Base-by-base conservation (phyloP, 2,888 invertebrate species). In the Cantharis lateralis region DNA sequence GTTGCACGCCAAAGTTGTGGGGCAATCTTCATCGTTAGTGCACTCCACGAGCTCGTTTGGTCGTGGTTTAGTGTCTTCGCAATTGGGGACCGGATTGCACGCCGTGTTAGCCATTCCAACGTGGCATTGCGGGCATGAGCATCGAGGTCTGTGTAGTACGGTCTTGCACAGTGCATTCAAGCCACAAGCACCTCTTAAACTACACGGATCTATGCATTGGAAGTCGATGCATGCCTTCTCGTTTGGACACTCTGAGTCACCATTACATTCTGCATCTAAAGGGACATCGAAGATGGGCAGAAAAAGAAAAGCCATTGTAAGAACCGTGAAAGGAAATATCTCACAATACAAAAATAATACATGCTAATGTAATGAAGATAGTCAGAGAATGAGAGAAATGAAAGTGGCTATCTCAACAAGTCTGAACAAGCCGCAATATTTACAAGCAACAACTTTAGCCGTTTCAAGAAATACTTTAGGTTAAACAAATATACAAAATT, bases 221-320 rank as follows among this genome's bases (percentile, higher is more conserved):
- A 94, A 93, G 90, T 95, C 95, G 90, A 96, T 92, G 91, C 97
- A 97, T 88, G 96, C 95, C 91, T 95, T 95, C 90, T 96, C 96
- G 90, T 94, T 94, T 83, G 95, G 93, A 91, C 97, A 97, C 91
- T 96, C 96, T 91, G 93, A 92, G 92, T 97, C 96, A 90, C 93
- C 93, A 91, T 93, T 93, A 91, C 96, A 96, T 93, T 95, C 95
- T 84, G 88, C 88, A 85, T 88, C 89, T 88, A 87, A 83, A 83
- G 84, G 82, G 66, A 78, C 75, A 80, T 79, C 77, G 81, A 83
- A 84, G 85, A 83, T 84, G 86, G 85, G 87, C 86, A 88, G 87
- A 88, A 89, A 90, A 89, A 89, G 88, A 87, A 88, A 93, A 93
- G 93, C 93, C 91, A 92, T 91, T 91, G 91, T 93, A 92, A 93